phyloP scores from a whole-genome alignment of 2,113 vertebrate species.

The Recurvirostra avosetta region DNA sequence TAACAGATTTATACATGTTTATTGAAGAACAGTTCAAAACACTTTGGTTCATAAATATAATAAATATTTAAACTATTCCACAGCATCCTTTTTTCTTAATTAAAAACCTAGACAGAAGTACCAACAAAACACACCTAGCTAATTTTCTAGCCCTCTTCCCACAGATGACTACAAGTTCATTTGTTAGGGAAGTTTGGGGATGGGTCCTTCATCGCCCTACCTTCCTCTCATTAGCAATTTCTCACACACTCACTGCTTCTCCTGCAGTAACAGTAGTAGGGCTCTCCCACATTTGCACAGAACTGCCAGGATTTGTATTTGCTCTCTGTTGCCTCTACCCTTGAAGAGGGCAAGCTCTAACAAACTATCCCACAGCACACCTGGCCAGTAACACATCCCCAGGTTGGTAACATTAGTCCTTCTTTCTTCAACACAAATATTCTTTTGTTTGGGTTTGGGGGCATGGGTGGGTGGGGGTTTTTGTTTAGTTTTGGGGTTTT shows the following conservation, averaged over 20 bases:
- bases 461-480: fast-evolving
- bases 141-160: not conserved
- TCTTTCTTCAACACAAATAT: not conserved
- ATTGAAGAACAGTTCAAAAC: not conserved
- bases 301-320: not conserved
- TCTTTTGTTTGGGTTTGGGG: not conserved
- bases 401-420: not conserved
- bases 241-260: not conserved
- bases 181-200: not conserved
- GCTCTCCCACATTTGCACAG: not conserved
- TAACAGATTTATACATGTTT: not conserved
- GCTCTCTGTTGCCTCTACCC: not conserved
- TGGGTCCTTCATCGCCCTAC: not conserved
- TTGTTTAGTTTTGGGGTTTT: not conserved
- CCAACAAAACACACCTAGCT: not conserved
- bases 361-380: not conserved
- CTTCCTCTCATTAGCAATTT: not conserved
- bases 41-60: not conserved
- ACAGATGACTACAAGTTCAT: not conserved
- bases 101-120: not conserved
- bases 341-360: not conserved
- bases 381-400: not conserved
- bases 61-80: not conserved
- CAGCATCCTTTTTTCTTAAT: not conserved
- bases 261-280: not conserved